Evolutionary conservation across 2,888 invertebrate species (phyloP).

Genomic region (Agrotis segetum): DNA sequence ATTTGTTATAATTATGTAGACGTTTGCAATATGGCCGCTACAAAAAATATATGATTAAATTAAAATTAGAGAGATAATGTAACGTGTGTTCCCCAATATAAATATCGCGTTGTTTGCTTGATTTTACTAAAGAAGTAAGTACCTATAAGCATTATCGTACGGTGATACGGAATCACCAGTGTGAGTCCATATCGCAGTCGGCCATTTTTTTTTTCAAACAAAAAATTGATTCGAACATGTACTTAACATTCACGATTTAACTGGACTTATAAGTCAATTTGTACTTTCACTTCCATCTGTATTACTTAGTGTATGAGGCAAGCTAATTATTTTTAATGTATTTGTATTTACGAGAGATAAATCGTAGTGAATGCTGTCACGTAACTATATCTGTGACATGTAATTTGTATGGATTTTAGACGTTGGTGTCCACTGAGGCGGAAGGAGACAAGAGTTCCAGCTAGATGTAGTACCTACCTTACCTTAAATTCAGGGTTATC

Average conservation of each 20-base stretch:
- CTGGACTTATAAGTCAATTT: conserved; percentile 45
- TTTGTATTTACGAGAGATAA: conserved; percentile 41
- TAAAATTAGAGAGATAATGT: no score
- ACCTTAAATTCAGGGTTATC: no score
- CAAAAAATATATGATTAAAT: no score
- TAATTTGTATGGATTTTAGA: conserved; percentile 43
- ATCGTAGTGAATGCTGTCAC: conserved; percentile 44
- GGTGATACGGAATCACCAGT: no score
- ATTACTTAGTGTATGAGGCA: conserved; percentile 53
- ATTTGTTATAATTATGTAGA: no score
- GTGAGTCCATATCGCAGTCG: no score
- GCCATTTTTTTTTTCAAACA: neutral
- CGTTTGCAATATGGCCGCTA: no score
- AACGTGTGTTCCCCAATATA: no score
- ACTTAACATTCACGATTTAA: conserved; percentile 45
- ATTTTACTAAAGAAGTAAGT: no score
- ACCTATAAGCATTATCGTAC: no score
- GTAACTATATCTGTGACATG: conserved; percentile 52
- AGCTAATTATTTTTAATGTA: conserved; percentile 63
- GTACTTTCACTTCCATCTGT: conserved; percentile 63
- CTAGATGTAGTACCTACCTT: neutral
- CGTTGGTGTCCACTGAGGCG: conserved; percentile 27
- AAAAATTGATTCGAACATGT: conserved; percentile 13
- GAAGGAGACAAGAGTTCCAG: neutral
- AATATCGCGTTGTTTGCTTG: no score